phyloP scores from a whole-genome alignment of 2,113 vertebrate genomes.

The Ceratotherium simum region DNA sequence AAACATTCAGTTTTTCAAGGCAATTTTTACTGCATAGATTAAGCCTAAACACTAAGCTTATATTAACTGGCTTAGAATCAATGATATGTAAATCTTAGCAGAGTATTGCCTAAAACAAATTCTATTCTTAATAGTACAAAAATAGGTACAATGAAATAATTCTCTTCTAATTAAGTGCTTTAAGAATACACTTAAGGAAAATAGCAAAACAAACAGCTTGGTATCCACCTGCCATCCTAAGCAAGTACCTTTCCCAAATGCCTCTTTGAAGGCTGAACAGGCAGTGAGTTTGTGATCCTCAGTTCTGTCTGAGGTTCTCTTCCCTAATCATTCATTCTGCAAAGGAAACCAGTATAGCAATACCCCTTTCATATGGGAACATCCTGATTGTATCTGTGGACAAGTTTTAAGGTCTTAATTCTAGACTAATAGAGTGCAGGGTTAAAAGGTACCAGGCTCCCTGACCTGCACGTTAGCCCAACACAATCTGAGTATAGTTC shows the following conservation, averaged over 20 bases:
- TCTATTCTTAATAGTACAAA: constrained; percentile 71
- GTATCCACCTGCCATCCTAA: constrained; percentile 48
- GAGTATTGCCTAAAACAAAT: constrained; percentile 55
- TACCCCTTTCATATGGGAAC: not conserved
- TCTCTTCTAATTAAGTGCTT: constrained; percentile 74
- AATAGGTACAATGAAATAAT: constrained; percentile 72
- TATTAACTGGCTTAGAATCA: constrained; percentile 66
- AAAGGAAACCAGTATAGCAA: not conserved
- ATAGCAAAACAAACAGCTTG: constrained; percentile 73
- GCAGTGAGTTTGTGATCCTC: not conserved
- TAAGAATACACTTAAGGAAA: constrained; percentile 65
- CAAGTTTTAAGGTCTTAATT: constrained; percentile 9
- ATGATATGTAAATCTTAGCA: constrained; percentile 55
- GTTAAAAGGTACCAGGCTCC: not conserved
- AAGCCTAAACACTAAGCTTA: constrained; percentile 51
- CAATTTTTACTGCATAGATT: constrained; percentile 27
- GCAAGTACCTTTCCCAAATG: constrained; percentile 29
- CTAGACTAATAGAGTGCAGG: not conserved
- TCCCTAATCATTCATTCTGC: constrained; percentile 36
- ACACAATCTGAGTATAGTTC: not conserved
- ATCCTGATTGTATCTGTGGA: constrained; percentile 22
- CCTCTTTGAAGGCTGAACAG: not conserved
- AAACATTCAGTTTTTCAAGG: constrained; percentile 48
- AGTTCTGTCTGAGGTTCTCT: not conserved
- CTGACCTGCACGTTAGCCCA: not conserved